Percentiles rank a stretch among this genome's conserved stretches.
These are phyloP conservation scores for Caenorhabditis sp. DNA, from an alignment of 2,888 invertebrate species.

Conservation along the genomic window DNA sequence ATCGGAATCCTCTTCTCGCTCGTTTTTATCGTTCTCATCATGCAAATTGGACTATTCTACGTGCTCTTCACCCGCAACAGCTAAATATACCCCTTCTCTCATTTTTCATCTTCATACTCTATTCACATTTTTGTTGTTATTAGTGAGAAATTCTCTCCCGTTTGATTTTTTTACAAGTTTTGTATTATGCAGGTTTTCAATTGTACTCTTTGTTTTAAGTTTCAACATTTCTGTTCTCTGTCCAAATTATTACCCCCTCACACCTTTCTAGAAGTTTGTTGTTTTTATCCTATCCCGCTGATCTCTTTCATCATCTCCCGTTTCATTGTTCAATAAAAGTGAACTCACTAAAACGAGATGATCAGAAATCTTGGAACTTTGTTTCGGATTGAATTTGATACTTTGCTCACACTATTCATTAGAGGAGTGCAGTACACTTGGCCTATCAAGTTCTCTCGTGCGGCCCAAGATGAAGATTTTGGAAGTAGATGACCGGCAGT, in stretches of 20 bases:
- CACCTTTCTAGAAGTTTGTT: not conserved
- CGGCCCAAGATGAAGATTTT: too few species aligned
- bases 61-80: constrained; percentile 53
- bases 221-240: not conserved
- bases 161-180: not conserved
- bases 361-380: too few species aligned
- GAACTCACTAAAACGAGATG: too few species aligned
- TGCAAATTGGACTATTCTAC: constrained; percentile 61
- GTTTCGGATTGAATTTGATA: too few species aligned
- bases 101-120: constrained; percentile 22
- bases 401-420: too few species aligned
- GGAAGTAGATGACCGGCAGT: too few species aligned
- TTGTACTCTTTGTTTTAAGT: not conserved
- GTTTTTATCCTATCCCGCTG: constrained; percentile 10
- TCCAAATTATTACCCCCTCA: not conserved
- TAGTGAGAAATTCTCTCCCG: not conserved
- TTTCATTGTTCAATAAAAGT: constrained; percentile 47
- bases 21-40: constrained; percentile 62
- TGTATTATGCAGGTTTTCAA: constrained; percentile 24
- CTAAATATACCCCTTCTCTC: constrained; percentile 8
- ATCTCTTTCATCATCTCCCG: constrained; percentile 20
- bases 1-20: constrained; percentile 56
- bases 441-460: too few species aligned
- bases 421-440: too few species aligned
- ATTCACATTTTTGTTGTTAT: constrained; percentile 42